Evolutionary conservation across 2,888 invertebrate species (phyloP).

Genomic region (Erpobdella octoculata): DNA sequence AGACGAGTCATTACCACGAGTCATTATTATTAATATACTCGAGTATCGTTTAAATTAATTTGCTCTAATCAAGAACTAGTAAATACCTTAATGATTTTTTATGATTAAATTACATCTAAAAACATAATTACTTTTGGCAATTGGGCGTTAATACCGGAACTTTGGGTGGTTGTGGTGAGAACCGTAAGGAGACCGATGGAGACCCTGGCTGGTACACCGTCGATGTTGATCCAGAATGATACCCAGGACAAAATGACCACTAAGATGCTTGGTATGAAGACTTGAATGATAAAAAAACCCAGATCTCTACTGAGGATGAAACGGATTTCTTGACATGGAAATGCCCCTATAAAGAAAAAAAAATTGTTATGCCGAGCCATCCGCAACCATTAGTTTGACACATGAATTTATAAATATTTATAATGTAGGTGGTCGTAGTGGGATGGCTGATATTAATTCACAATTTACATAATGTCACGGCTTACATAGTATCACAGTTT

Average conservation of each 20-base stretch:
- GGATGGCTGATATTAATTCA: not conserved
- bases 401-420: too few relatives aligned
- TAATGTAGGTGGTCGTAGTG: not conserved
- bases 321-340: constrained; percentile 36
- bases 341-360: constrained; percentile 37
- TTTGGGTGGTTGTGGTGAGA: constrained; percentile 68
- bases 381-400: too few relatives aligned
- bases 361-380: too few relatives aligned
- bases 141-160: constrained; percentile 80
- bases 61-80: too few relatives aligned
- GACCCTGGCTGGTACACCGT: constrained; percentile 80
- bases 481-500: too few relatives aligned
- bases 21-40: too few relatives aligned
- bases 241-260: constrained; percentile 92
- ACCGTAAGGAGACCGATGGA: constrained; percentile 78
- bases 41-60: too few relatives aligned
- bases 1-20: too few relatives aligned
- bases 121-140: constrained; percentile 67
- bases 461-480: not conserved
- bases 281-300: constrained; percentile 36
- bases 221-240: constrained; percentile 53
- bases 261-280: constrained; percentile 36
- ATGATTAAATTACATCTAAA: too few relatives aligned
- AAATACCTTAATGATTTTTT: too few relatives aligned
- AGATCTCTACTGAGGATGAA: constrained; percentile 36